phyloP scores from a whole-genome alignment of 2,113 vertebrate species.

The Morone chrysops region DNA sequence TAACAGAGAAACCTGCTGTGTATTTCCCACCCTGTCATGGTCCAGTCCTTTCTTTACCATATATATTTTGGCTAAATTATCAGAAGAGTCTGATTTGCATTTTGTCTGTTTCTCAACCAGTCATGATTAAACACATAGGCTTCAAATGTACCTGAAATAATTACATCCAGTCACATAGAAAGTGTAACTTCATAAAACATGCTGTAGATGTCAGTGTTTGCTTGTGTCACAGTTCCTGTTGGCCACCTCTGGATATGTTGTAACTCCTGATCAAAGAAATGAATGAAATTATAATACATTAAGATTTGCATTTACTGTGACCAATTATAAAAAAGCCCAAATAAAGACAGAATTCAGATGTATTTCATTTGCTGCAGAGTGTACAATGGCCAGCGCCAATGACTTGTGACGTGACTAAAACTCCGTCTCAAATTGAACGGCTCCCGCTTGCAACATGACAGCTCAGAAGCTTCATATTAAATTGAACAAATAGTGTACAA shows the following conservation, averaged over 20 bases:
- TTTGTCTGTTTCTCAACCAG: neutral
- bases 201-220: conserved; percentile 76
- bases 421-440: neutral
- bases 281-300: neutral
- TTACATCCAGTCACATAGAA: neutral
- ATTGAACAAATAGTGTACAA: neutral
- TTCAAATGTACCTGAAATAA: neutral
- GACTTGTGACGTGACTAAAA: neutral
- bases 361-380: neutral
- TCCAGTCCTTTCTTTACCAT: neutral
- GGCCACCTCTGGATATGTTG: neutral
- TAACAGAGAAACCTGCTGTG: neutral
- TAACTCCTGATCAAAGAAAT: conserved; percentile 1
- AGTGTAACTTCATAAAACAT: conserved; percentile 19
- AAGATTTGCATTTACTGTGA: neutral
- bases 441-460: neutral
- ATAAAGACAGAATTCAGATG: neutral
- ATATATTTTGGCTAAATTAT: neutral
- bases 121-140: neutral
- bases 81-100: neutral
- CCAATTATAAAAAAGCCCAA: neutral
- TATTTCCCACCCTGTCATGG: too few species aligned
- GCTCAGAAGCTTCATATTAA: neutral
- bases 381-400: neutral
- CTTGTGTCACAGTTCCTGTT: conserved; percentile 5